Base-by-base conservation (phyloP, 1,140 invertebrate species). In the Calliphora vicina region DNA sequence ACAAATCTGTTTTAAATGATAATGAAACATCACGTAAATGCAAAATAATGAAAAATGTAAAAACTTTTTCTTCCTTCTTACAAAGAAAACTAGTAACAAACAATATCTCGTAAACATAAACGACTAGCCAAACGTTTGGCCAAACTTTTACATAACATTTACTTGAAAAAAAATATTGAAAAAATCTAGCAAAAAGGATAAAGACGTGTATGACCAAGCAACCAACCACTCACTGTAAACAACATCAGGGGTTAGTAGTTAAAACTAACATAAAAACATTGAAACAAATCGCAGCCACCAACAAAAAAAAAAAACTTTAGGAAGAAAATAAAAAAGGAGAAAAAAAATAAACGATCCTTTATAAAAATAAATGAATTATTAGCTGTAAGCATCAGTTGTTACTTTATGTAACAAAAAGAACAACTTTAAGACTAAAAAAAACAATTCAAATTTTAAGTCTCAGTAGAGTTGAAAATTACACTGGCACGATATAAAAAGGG, bases 351-450 rank as follows among this genome's bases (percentile, higher is more conserved):
- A 50, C 8, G 45, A 50, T 17, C 45, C 45, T 13, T 50, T 50
- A 50, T 50, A 74, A 27, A 74, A 74, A 27, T 27, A 74, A 74
- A 74, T 74, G 72, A 74, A 74, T 74, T 74, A 74, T 74, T 74
- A 74, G 72, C 72, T 35, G 72, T 4, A 27, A 29, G 27, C 23
- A 74, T n/a, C 27, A 17, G n/a, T 6, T 50, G 45, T 50, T 50
- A 50, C 45, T 50, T 50, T n/a, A 50, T 50, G 15, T 50, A 50
- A 12, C n/a, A n/a, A n/a, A 50, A 50, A 13, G 15, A 50, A 50
- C 8, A 72, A 26, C 26, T 72, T 72, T 26, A 26, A 72, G 15
- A 35, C 5, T 35, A 35, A 74, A 50, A 50, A 50, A 50, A 50
- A 13, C 45, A 74, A 27, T 74, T 74, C 12, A 74, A 74, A 74